Conservation (phyloP, 2,888 invertebrate genomes). For the Coleophora deauratella region DNA sequence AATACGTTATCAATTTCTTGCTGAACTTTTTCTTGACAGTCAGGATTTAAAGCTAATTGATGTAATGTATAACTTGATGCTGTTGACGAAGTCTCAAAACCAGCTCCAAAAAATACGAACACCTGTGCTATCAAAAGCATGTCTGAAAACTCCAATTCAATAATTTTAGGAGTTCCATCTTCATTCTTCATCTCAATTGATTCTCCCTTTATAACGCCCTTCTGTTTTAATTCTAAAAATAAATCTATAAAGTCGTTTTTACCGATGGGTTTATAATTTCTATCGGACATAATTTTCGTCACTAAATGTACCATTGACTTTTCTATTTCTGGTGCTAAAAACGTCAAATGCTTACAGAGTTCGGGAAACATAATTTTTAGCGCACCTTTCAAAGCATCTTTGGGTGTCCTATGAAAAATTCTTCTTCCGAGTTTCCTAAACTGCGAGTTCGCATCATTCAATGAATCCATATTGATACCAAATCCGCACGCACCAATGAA, state of each 20-base stretch:
- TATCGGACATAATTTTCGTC: slow-evolving; percentile 36
- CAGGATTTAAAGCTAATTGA: slow-evolving; percentile 57
- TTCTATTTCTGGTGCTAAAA: slow-evolving; percentile 45
- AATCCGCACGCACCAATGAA: slow-evolving; percentile 61
- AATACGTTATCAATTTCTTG: slow-evolving; percentile 55
- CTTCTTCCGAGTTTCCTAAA: slow-evolving; percentile 52
- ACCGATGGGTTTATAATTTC: slow-evolving; percentile 46
- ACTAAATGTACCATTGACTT: slow-evolving; percentile 38
- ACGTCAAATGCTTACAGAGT: slow-evolving; percentile 38
- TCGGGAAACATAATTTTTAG: slow-evolving; percentile 51
- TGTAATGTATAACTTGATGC: slow-evolving; percentile 64
- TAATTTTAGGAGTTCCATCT: slow-evolving; percentile 42
- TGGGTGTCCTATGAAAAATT: slow-evolving; percentile 43
- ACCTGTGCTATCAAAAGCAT: slow-evolving; percentile 52
- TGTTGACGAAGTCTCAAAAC: slow-evolving; percentile 69
- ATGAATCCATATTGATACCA: slow-evolving; percentile 52
- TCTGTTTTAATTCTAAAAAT: slow-evolving; percentile 46
- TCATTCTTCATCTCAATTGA: slow-evolving; percentile 44
- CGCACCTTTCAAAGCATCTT: slow-evolving; percentile 36
- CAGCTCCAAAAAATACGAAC: slow-evolving; percentile 64
- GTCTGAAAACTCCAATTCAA: slow-evolving; percentile 46
- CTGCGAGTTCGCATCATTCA: slow-evolving; percentile 48
- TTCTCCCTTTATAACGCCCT: slow-evolving; percentile 49
- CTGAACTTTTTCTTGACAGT: slow-evolving; percentile 54
- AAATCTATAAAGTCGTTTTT: slow-evolving; percentile 60